Base-by-base conservation (phyloP, 2,888 invertebrate species). In the Yponomeuta cagnagella region DNA sequence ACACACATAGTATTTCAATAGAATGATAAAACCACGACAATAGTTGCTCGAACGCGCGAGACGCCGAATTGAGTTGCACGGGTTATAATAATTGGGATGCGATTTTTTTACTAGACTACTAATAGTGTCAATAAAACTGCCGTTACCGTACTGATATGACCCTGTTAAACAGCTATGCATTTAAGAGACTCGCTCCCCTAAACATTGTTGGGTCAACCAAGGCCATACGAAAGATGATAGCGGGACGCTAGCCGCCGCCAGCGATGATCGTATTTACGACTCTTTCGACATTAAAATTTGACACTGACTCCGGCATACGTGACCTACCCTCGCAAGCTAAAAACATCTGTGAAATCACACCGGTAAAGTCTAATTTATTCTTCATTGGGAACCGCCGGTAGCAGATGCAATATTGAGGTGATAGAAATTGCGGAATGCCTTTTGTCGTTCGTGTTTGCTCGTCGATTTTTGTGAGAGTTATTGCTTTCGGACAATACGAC, bases 371-470 rank as follows among this genome's bases (percentile, higher is more conserved):
- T 15, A 12, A 15, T 58, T 58, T 5, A 15, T 58, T 15, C 52
- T 58, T 12, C 15, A 15, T 58, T 12, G 15, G 15, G 5, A 15
- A 15, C 15, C 52, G 5, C 52, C 52, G 52, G 52, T 75, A 78
- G 80, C 84, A 81, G 84, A 88, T 88, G 84, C 83, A 15, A 64
- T 23, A 37, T 37, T 67, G 37, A 67, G 67, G 37, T 67, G 67
- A 67, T 67, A 67, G 37, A 65, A 31, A 31, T 67, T 67, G 15
- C 31, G 15, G 37, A 67, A 67, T 67, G 67, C 67, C 67, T 37
- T 67, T 67, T 67, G 67, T 67, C 15, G n/a, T 43, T 43, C 1
- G 43, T 43, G 9, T 43, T 43, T 37, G 37, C 37, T 43, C 67
- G 67, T 64, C 64, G n/a, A 67, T 37, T 67, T 31, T 31, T 9